Base-by-base conservation (phyloP, 2,797 vertebrate species). In the Choloepus didactylus region DNA sequence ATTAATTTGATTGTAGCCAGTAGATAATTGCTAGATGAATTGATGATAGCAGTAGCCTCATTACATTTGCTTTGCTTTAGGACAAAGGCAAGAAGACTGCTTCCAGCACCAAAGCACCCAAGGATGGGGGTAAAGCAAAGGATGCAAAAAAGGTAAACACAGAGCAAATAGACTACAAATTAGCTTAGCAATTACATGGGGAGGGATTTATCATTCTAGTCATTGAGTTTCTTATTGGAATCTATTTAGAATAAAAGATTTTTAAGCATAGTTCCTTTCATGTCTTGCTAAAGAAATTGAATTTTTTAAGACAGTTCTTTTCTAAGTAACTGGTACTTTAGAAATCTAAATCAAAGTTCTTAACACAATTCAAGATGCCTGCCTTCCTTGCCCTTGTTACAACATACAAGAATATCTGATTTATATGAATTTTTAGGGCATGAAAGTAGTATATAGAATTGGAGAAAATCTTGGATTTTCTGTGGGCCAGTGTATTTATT, bases 111-210 rank as follows among this genome's bases (percentile, higher is more conserved):
- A 98, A 97, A 89, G 35, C 96, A 25, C 15, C 76, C 82, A 98
- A 98, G 93, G 97, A 96, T 0, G 98, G 89, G 85, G 97, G 94
- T 73, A 98, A 98, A 92, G 64, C 93, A 51, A 97, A 98, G 96
- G 96, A 97, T 9, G 59, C 97, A n/a, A 94, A 98, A 97, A 98
- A 89, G 98, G 98, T 98, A 97, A 73, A 21, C 64, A n/a, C 0
- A 0, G 41, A 1, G 56, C 51, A 72, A 51, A 72, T 12, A 64
- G 10, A 44, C 16, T 31, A 56, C 16, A 54, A 2, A 66, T 67
- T 87, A 29, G 3, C 54, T 73, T 72, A 62, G 31, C 41, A 80
- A 2, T 64, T 73, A 29, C 4, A 80, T 56, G 35, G 44, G 79
- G 9, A 81, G 29, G 64, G 3, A 10, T 73, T 89, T 75, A 38